These are phyloP conservation scores for Colletes collaris DNA, from an alignment of 2,888 invertebrate genomes.

Conservation along the genomic window DNA sequence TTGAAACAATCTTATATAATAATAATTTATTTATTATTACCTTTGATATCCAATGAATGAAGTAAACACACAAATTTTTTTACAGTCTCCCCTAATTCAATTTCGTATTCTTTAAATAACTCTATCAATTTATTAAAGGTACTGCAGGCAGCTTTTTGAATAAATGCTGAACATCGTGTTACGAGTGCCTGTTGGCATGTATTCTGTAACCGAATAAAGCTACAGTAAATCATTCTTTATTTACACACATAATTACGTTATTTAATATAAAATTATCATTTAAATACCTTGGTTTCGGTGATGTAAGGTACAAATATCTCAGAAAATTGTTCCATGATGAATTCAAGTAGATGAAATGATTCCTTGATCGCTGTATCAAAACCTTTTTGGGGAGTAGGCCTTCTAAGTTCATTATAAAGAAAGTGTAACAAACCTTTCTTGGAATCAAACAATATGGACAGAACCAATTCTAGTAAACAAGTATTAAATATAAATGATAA, in stretches of 20 bases:
- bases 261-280: neutral
- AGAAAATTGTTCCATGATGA: constrained; percentile 69
- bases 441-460: constrained; percentile 63
- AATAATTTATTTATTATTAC: constrained; percentile 45
- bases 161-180: constrained; percentile 42
- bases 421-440: constrained; percentile 65
- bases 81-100: constrained; percentile 61
- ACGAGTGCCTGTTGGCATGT: constrained; percentile 66
- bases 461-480: constrained; percentile 55
- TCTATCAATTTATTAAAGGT: constrained; percentile 70
- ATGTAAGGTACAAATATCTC: constrained; percentile 66
- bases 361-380: constrained; percentile 60
- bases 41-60: constrained; percentile 48
- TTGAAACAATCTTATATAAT: no score
- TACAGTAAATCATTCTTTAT: neutral
- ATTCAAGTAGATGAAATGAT: constrained; percentile 66
- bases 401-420: constrained; percentile 56
- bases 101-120: constrained; percentile 59
- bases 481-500: neutral
- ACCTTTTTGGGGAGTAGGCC: constrained; percentile 20
- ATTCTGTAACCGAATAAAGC: constrained; percentile 61
- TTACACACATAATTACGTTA: neutral
- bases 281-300: constrained; percentile 57
- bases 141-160: constrained; percentile 67
- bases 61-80: constrained; percentile 54